Percentiles rank a stretch among this genome's conserved stretches.
phyloP scores from a whole-genome alignment of 2,797 vertebrate species.

The Pygocentrus nattereri region DNA sequence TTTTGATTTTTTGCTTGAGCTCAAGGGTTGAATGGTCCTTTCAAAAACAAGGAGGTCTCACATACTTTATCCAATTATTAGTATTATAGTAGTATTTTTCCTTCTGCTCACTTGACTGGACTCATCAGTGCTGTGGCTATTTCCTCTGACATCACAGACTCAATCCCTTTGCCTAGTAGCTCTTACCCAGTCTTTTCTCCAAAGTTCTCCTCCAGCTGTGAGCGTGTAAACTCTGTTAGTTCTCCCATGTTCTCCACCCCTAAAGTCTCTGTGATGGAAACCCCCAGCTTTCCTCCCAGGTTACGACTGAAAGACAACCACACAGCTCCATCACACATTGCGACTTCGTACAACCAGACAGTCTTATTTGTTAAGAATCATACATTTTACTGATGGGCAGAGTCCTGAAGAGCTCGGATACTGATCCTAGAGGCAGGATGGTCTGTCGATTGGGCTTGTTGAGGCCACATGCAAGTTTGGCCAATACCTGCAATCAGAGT shows the following conservation, averaged over 20 bases:
- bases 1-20: no score
- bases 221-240: conserved; percentile 84
- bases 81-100: no score
- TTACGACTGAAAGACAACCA: conserved; percentile 79
- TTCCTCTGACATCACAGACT: not conserved
- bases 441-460: conserved; percentile 98
- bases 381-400: conserved; percentile 91
- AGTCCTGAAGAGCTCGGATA: conserved; percentile 87
- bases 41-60: no score
- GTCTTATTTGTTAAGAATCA: conserved; percentile 60
- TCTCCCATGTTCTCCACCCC: conserved; percentile 89
- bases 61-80: no score
- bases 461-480: conserved; percentile 95
- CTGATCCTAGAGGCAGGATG: conserved; percentile 83
- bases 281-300: conserved; percentile 93
- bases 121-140: no score
- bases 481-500: conserved; percentile 81
- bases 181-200: conserved; percentile 95
- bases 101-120: no score
- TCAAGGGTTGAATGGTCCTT: no score
- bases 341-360: no score
- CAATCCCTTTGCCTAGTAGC: no score
- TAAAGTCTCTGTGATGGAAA: conserved; percentile 84
- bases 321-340: not conserved
- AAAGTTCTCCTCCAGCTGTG: conserved; percentile 86